Conservation (phyloP, 2,113 vertebrate genomes). For the Trochalopteron elliotii region DNA sequence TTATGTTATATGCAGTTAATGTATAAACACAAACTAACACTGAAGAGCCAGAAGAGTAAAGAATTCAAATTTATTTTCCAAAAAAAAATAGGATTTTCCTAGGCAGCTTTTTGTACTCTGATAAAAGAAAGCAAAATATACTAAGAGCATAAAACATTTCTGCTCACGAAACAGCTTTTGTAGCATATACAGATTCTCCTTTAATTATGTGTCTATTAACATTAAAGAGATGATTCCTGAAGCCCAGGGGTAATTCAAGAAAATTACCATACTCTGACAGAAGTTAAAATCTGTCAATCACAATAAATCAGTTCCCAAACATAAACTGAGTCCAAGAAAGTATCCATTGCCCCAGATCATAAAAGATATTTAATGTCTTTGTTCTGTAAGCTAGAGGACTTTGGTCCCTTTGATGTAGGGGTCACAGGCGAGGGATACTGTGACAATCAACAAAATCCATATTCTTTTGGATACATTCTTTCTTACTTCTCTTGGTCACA, state of each 20-base stretch:
- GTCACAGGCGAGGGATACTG: neutral
- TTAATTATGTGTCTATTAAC: neutral
- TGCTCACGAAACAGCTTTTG: neutral
- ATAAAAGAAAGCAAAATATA: neutral
- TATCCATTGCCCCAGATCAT: neutral
- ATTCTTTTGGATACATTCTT: neutral
- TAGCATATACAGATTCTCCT: neutral
- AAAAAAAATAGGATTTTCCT: neutral
- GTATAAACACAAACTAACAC: neutral
- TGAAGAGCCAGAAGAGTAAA: neutral
- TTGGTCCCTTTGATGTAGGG: neutral
- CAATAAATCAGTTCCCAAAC: neutral
- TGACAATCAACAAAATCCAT: neutral
- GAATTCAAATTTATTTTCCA: neutral
- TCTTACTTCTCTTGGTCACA: neutral
- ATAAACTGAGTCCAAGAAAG: neutral
- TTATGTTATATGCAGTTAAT: neutral
- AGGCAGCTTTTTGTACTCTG: neutral
- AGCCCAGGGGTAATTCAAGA: neutral
- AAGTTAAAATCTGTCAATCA: neutral
- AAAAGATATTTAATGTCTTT: neutral
- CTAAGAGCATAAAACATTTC: neutral
- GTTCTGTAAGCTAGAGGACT: neutral
- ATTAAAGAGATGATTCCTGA: neutral
- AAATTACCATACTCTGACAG: neutral